phyloP scores from a whole-genome alignment of 2,888 invertebrate genomes.

The Bhutanitis thaidina region DNA sequence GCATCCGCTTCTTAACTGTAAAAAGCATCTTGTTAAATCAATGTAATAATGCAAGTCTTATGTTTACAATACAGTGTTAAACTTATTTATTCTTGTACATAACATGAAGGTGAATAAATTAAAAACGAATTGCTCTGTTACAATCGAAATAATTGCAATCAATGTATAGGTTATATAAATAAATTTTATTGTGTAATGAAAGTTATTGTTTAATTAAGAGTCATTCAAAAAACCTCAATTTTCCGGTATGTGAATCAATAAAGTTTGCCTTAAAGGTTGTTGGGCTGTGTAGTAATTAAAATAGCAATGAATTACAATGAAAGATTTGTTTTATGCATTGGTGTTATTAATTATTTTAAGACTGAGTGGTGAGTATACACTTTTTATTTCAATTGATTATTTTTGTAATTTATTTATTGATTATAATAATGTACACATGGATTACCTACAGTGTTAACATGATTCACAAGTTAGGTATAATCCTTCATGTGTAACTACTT shows the following conservation, averaged over 20 bases:
- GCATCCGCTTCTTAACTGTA: too few species aligned
- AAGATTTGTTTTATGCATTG: slow-evolving; percentile 11
- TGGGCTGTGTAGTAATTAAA: slow-evolving; percentile 5
- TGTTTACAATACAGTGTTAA: not conserved
- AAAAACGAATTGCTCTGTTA: not conserved
- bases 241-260: slow-evolving; percentile 6
- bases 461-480: too few species aligned
- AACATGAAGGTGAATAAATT: not conserved
- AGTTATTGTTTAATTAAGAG: slow-evolving; percentile 4
- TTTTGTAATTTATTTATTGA: too few species aligned
- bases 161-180: slow-evolving; percentile 13
- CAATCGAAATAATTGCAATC: slow-evolving; percentile 7
- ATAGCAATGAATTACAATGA: slow-evolving; percentile 23
- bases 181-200: slow-evolving; percentile 10
- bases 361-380: slow-evolving; percentile 8
- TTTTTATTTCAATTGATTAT: too few species aligned
- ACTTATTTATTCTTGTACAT: not conserved
- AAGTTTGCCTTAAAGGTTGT: not conserved
- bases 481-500: too few species aligned
- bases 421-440: too few species aligned
- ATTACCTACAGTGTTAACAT: too few species aligned
- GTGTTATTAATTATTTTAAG: not conserved
- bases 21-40: too few species aligned
- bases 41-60: not conserved
- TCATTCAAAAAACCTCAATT: slow-evolving; percentile 3